Percentiles rank a stretch among this genome's conserved stretches.
Conservation (phyloP, 2,888 invertebrate genomes). For the Pristionchus exspectatus region DNA sequence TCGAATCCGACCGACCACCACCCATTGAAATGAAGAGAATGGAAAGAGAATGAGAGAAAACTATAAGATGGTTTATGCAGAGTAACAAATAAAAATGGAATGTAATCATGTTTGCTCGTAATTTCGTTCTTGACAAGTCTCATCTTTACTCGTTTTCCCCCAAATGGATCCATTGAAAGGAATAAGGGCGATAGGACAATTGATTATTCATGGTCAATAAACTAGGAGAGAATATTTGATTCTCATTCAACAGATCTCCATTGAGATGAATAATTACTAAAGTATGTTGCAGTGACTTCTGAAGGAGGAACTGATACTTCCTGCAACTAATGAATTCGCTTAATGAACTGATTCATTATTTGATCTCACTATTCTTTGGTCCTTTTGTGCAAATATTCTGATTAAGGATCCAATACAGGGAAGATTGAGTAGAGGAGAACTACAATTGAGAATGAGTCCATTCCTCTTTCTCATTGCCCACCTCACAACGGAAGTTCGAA, state of each 20-base stretch:
- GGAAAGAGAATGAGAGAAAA: neutral
- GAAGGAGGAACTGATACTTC: neutral
- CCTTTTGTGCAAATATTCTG: neutral
- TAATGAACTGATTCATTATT: neutral
- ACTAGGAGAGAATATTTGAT: neutral
- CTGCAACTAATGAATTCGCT: neutral
- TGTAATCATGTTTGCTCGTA: neutral
- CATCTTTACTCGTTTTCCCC: no score
- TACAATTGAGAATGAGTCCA: neutral
- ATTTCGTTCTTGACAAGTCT: neutral
- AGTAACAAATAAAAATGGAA: neutral
- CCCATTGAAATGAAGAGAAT: constrained; percentile 3
- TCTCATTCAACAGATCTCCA: neutral
- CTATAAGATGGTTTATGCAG: neutral
- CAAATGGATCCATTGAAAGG: no score
- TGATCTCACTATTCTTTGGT: neutral
- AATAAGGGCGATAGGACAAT: no score
- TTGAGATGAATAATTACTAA: constrained; percentile 10
- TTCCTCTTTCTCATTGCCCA: neutral
- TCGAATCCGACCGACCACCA: neutral
- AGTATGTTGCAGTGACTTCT: neutral
- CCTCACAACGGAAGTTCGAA: constrained; percentile 28
- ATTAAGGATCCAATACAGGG: neutral
- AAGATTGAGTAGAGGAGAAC: constrained; percentile 4
- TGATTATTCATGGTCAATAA: neutral